Percentiles rank a stretch among this genome's conserved stretches.
Conservation (phyloP, 2,888 invertebrate genomes). For the Pyrochroa serraticornis region DNA sequence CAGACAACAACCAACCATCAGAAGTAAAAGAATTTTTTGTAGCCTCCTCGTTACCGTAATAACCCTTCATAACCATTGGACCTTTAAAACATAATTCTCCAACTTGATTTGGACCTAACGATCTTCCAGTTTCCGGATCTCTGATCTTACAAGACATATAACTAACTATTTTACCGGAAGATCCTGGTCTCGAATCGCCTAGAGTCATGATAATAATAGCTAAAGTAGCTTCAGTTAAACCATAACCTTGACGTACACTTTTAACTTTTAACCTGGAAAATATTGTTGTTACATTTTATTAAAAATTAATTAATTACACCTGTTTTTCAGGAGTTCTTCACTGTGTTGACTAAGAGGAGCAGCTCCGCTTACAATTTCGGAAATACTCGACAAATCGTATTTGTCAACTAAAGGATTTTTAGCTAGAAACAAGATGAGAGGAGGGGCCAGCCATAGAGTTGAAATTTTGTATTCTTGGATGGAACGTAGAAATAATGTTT, state of each 20-base stretch:
- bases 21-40: conserved; percentile 69
- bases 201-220: conserved; percentile 57
- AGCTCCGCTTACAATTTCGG: conserved; percentile 74
- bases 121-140: conserved; percentile 67
- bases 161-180: conserved; percentile 68
- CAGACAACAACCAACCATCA: conserved; percentile 79
- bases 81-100: conserved; percentile 87
- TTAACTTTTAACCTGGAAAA: conserved; percentile 56
- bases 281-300: not conserved
- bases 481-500: conserved; percentile 68
- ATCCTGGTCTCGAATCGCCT: conserved; percentile 61
- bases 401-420: conserved; percentile 79
- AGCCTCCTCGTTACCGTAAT: conserved; percentile 71
- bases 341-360: conserved; percentile 78
- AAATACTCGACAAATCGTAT: conserved; percentile 74
- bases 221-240: conserved; percentile 76
- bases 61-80: conserved; percentile 70
- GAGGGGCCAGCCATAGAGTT: conserved; percentile 76
- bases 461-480: conserved; percentile 73
- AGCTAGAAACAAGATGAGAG: conserved; percentile 79
- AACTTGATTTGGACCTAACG: conserved; percentile 66
- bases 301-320: conserved; percentile 13
- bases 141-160: conserved; percentile 68
- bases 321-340: conserved; percentile 64
- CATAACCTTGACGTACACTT: conserved; percentile 73